A percentile compares a stretch with the other conserved stretches of the same genome.
Evolutionary conservation across 2,888 invertebrate genomes (phyloP).

Genomic region (Fragum sueziense): DNA sequence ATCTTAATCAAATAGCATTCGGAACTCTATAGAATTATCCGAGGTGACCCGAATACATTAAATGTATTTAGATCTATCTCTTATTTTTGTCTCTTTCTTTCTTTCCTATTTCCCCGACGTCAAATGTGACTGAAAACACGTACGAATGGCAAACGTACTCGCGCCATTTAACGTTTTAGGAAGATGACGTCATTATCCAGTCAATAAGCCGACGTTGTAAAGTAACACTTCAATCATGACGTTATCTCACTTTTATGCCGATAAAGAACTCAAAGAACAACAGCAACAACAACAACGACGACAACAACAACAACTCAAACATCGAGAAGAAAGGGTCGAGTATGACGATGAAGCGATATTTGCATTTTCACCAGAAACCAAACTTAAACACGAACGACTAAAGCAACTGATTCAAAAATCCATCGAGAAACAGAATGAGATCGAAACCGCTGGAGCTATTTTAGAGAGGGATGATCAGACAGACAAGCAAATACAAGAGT

Average conservation of each 20-base stretch:
- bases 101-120: too few species aligned
- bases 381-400: not conserved
- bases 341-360: slow-evolving; percentile 20
- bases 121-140: too few species aligned
- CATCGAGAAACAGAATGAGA: not conserved
- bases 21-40: too few species aligned
- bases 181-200: not conserved
- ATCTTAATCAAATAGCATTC: too few species aligned
- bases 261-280: not conserved
- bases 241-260: not conserved
- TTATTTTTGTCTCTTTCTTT: too few species aligned
- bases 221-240: not conserved
- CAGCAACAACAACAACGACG: too few species aligned
- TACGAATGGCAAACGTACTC: too few species aligned
- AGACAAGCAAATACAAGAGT: not conserved
- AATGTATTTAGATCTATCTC: too few species aligned
- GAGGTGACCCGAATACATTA: too few species aligned
- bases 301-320: too few species aligned
- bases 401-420: not conserved
- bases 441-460: not conserved
- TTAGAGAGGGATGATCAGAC: not conserved
- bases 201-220: not conserved
- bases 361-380: slow-evolving; percentile 14
- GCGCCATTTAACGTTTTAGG: not conserved
- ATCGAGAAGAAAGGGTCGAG: not conserved